Conservation (phyloP, 2,797 vertebrate genomes). For the Morus bassanus region DNA sequence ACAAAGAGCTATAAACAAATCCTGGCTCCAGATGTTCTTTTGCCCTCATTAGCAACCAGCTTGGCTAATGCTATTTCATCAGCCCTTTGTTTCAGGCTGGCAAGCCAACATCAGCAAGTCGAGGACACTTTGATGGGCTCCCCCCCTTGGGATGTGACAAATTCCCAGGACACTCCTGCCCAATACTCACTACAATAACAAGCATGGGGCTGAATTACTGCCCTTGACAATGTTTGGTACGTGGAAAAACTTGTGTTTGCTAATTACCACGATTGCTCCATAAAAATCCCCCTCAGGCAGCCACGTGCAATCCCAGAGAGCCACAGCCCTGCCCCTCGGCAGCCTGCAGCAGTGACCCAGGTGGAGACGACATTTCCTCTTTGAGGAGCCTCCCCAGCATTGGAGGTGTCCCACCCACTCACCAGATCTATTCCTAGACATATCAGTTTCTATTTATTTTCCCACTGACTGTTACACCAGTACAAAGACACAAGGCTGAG, state of each 20-base stretch:
- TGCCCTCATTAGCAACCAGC: slow-evolving; percentile 54
- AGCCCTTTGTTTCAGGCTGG: slow-evolving; percentile 59
- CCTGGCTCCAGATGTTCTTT: slow-evolving; percentile 50
- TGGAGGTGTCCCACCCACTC: slow-evolving; percentile 32
- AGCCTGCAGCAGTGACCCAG: background rate
- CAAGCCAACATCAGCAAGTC: slow-evolving; percentile 62
- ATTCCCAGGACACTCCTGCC: slow-evolving; percentile 60
- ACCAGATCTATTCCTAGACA: slow-evolving; percentile 37
- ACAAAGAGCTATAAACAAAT: slow-evolving; percentile 61
- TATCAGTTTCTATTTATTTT: slow-evolving; percentile 32
- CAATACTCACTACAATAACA: slow-evolving; percentile 51
- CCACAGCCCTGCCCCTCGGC: slow-evolving; percentile 2
- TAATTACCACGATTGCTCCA: slow-evolving; percentile 38
- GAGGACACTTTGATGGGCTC: slow-evolving; percentile 40
- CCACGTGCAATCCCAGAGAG: background rate
- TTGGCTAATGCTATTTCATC: slow-evolving; percentile 60
- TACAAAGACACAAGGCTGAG: background rate
- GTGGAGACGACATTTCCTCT: background rate
- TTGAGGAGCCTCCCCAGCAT: background rate
- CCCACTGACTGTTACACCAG: background rate
- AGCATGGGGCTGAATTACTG: slow-evolving; percentile 29
- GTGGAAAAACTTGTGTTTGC: slow-evolving; percentile 63
- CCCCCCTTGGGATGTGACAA: slow-evolving; percentile 10
- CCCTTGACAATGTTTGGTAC: slow-evolving; percentile 60
- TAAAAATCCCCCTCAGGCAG: background rate